Evolutionary conservation across 1,140 invertebrate genomes (phyloP).

Genomic region (Drusus annulatus): DNA sequence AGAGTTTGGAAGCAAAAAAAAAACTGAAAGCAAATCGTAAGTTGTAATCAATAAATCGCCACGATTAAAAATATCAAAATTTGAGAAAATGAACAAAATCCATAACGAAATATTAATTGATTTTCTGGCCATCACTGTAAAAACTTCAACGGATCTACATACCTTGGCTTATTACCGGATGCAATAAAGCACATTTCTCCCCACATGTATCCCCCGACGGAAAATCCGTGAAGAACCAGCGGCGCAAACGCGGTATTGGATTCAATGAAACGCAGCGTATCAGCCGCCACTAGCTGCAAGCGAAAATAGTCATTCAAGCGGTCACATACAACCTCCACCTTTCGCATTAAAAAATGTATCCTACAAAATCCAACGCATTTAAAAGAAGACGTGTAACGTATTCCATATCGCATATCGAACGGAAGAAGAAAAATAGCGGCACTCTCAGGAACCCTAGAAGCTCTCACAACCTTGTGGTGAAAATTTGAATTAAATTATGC

Average conservation of each 20-base stretch:
- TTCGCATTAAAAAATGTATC: neutral
- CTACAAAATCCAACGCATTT: neutral
- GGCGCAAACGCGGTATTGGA: conserved; percentile 74
- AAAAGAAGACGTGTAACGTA: too few relatives aligned
- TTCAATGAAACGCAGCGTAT: conserved; percentile 82
- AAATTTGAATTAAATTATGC: too few relatives aligned
- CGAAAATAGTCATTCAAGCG: conserved; percentile 15
- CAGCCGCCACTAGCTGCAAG: conserved; percentile 76
- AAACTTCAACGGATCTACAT: conserved; percentile 50
- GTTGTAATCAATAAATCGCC: too few relatives aligned
- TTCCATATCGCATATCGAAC: too few relatives aligned
- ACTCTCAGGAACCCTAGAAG: too few relatives aligned
- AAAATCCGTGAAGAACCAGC: conserved; percentile 89
- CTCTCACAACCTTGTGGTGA: too few relatives aligned
- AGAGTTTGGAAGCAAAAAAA: too few relatives aligned
- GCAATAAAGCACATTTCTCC: conserved; percentile 79
- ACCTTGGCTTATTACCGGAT: conserved; percentile 65
- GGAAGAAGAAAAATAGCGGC: too few relatives aligned
- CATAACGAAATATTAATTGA: neutral
- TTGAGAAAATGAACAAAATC: neutral
- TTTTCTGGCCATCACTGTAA: too few relatives aligned
- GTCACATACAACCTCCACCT: neutral
- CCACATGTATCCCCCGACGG: conserved; percentile 89
- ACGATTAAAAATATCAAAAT: neutral
- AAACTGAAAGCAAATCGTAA: too few relatives aligned